Evolutionary conservation across 1,140 invertebrate genomes (phyloP), one percentile per base, ranked within the genome.

Genomic region (Alviniconcha marisindica): DNA sequence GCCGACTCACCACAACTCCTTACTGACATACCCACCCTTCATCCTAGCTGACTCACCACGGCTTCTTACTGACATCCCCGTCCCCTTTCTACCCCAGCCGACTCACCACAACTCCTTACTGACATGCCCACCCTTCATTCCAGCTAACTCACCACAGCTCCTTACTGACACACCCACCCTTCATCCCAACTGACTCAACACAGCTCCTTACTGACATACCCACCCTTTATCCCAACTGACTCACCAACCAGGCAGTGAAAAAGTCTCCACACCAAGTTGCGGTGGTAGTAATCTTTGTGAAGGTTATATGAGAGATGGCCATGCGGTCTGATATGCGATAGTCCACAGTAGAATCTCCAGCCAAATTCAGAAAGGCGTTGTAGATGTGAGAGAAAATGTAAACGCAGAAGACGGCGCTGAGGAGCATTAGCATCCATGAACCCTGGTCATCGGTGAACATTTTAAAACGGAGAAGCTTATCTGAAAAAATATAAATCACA

Each of bases 231-330:
- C n/a, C n/a, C n/a, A 48, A 60, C 56, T 14, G 31, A 82, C 89
- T 85, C 82, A 93, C 93, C 93, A 94, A 94, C 93, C 93, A 94
- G 18, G 94, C 94, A 14, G 94, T 95, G 84, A 95, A 93, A 81
- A 95, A 93, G 87, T 95, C 94, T 3, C 94, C 94, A 84, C 94
- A 92, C 94, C 94, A 95, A 0, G 94, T 95, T 33, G 94, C 94
- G 86, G 93, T 94, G 0, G 94, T 94, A 24, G 94, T 94, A 24
- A 93, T 94, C 89, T 95, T 95, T 94, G 94, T 95, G 83, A 95
- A 93, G 78, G 88, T 87, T 12, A 90, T 87, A 85, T 93, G 93
- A 18, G 84, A 88, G 0, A 94, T 86, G 36, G 92, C 93, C 91
- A 94, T 93, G 28, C 90, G 81, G 83, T 89, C 81, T 0, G 91